Evolutionary conservation across 2,113 vertebrate species (phyloP), one percentile per base, ranked within the genome.

Genomic region (Clarias magur): DNA sequence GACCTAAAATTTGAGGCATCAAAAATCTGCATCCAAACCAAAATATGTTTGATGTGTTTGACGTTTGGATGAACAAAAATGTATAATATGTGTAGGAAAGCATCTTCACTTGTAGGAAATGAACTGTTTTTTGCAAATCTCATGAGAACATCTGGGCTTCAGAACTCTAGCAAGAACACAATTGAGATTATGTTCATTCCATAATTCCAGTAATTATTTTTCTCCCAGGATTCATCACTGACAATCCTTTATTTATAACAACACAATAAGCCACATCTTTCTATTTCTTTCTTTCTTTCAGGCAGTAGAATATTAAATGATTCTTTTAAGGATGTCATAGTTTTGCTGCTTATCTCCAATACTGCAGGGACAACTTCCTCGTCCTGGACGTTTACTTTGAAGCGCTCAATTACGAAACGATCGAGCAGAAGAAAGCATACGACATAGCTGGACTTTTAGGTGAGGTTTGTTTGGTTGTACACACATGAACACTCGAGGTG

Each of bases 301-400:
- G 42, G 38, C 42, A 72, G 60, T 65, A 72, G 80, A 30, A 60
- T 59, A 86, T 75, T 83, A 27, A 84, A 76, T 42, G 57, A 59
- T 65, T 83, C 19, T 82, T 78, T 73, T 80, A 34, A 87, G 53
- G 25, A 17, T 86, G 59, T 65, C 27, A 84, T 70, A 42, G 70
- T 82, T 48, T 79, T 83, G 23, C 57, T 86, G 67, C 84, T 79
- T 86, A 85, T 87, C 86, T 72, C 56, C 63, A 53, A 83, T 54
- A 82, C 90, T 85, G 42, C 95, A 99, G 98, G 92, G 98, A 99
- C 94, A 99, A 99, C 94, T 99, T 99, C 93, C 93, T 99, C 84
- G 97, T 99, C 80, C 94, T 99, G 79, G 98, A 99, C 83, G 96
- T 99, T 93, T 99, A 99, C 94, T 99, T 99, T 63, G 98, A 99